Percentiles rank a stretch among this genome's conserved stretches.
Conservation (phyloP, 2,888 invertebrate genomes). For the Meiosimyza platycephala region DNA sequence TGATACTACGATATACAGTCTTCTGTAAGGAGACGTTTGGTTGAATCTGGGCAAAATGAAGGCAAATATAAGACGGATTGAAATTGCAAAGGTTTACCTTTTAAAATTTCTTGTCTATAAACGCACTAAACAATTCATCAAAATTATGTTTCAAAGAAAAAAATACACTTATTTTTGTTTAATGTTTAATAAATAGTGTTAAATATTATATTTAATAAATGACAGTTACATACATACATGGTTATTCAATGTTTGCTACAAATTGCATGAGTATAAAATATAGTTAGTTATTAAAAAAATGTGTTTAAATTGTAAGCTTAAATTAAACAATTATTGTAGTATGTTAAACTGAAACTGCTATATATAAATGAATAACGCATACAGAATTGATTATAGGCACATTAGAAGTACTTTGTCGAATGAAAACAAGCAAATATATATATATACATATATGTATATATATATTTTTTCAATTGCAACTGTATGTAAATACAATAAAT, state of each 20-base stretch:
- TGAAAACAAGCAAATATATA: not conserved
- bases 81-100: no score
- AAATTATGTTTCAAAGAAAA: not conserved
- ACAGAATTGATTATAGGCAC: conserved; percentile 26
- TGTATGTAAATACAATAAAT: conserved; percentile 6
- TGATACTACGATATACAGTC: no score
- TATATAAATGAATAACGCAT: conserved; percentile 19
- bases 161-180: conserved; percentile 27
- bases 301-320: not conserved
- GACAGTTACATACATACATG: conserved; percentile 48
- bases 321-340: conserved; percentile 15
- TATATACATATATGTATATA: no score
- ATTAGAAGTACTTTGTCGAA: conserved; percentile 25
- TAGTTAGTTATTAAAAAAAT: conserved; percentile 16
- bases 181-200: conserved; percentile 34
- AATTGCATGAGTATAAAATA: conserved; percentile 36
- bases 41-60: no score
- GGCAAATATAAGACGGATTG: no score
- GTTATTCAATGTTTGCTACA: conserved; percentile 38
- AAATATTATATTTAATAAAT: conserved; percentile 31
- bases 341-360: not conserved
- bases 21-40: no score
- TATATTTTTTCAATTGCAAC: not conserved
- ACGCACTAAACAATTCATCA: no score
- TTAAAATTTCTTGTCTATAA: no score